phyloP scores from a whole-genome alignment of 2,888 invertebrate species.

The Dryomyza anilis region DNA sequence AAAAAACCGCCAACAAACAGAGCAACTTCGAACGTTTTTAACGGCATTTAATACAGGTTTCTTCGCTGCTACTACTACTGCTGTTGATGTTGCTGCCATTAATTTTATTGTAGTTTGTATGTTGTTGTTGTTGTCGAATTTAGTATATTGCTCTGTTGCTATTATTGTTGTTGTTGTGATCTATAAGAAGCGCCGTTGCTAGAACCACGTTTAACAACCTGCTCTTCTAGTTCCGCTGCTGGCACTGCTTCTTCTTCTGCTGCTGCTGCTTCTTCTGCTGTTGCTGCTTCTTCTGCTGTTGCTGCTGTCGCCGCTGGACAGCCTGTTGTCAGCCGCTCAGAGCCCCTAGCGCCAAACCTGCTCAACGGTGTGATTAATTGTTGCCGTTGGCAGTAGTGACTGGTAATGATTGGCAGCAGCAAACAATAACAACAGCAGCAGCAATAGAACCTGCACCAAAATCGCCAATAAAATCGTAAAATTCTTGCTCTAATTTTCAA shows the following conservation, averaged over 20 bases:
- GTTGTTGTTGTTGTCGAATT: constrained; percentile 1
- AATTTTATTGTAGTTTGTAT: background rate
- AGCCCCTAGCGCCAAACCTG: background rate
- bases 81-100: background rate
- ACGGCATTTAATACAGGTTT: constrained; percentile 20
- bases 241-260: background rate
- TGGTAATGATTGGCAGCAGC: too few species aligned
- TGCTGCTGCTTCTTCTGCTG: background rate
- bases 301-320: too few species aligned
- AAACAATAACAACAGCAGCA: too few species aligned
- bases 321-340: background rate
- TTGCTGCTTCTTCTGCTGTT: too few species aligned
- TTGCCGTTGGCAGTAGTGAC: too few species aligned
- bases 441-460: too few species aligned
- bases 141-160: background rate
- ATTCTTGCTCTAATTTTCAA: too few species aligned
- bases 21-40: background rate
- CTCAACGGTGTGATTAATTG: too few species aligned
- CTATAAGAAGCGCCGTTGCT: background rate
- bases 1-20: too few species aligned
- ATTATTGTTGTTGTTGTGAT: background rate
- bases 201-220: background rate
- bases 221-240: background rate
- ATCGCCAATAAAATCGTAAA: too few species aligned
- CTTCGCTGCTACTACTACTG: background rate